Evolutionary conservation across 92 coral and sea anemone genomes (phyloP).

Genomic region (Montipora capitata): DNA sequence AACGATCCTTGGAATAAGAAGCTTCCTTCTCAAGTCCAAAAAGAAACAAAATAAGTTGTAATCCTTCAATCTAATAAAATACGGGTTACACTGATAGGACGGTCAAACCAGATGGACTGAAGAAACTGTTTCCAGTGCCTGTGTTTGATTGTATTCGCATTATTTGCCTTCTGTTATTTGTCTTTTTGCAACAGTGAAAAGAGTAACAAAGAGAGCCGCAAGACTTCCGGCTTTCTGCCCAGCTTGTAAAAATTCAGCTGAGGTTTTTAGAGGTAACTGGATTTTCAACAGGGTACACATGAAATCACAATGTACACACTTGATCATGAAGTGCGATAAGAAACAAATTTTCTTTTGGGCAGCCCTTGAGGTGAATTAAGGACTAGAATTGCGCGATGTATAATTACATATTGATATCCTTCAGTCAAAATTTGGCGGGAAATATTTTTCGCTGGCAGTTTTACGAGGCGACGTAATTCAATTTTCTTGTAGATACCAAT

Average conservation of each 20-base stretch:
- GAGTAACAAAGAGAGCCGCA: too few species aligned
- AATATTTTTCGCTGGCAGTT: not conserved
- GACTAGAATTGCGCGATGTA: not conserved
- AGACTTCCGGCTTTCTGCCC: not conserved
- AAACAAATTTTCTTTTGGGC: not conserved
- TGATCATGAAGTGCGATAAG: not conserved
- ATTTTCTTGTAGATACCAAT: constrained; percentile 17
- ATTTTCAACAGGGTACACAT: not conserved
- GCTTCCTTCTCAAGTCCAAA: not conserved
- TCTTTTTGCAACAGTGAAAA: not conserved
- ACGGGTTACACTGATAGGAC: not conserved
- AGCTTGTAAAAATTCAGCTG: constrained; percentile 1
- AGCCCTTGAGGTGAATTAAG: not conserved
- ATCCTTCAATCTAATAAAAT: not conserved
- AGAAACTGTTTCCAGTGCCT: not conserved
- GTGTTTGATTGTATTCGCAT: not conserved
- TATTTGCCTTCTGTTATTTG: not conserved
- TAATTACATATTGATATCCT: not conserved
- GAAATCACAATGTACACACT: not conserved
- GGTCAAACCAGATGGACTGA: not conserved
- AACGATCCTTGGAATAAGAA: not conserved
- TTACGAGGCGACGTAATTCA: not conserved
- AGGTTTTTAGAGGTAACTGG: not conserved
- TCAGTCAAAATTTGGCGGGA: constrained; percentile 10
- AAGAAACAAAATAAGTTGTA: not conserved